A percentile compares a stretch with the other conserved stretches of the same genome.
Evolutionary conservation across 1,140 invertebrate species (phyloP).

Genomic region (Cydia amplana): DNA sequence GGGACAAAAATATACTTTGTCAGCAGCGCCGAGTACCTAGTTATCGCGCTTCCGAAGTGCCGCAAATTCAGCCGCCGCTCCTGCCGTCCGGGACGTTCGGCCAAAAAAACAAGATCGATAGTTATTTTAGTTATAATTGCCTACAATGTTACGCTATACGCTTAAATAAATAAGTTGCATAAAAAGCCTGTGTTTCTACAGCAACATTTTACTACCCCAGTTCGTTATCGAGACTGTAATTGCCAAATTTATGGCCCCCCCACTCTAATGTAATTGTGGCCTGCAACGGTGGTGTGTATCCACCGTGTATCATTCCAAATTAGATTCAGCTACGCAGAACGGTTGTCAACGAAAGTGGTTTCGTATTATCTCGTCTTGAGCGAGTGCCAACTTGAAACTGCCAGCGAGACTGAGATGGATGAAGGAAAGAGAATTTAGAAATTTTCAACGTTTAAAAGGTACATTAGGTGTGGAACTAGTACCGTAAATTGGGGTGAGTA

Average conservation of each 20-base stretch:
- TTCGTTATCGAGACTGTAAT: slow-evolving; percentile 68
- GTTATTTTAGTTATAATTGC: too few relatives aligned
- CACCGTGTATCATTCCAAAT: slow-evolving; percentile 72
- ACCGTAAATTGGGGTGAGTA: too few relatives aligned
- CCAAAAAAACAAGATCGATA: too few relatives aligned
- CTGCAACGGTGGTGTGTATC: slow-evolving; percentile 50
- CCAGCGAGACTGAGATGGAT: not conserved
- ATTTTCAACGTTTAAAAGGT: not conserved
- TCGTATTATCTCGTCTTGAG: slow-evolving; percentile 41
- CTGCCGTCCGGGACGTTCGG: too few relatives aligned
- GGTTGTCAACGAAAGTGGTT: slow-evolving; percentile 57
- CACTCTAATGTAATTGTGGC: slow-evolving; percentile 72
- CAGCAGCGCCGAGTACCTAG: too few relatives aligned
- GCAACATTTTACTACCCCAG: slow-evolving; percentile 60
- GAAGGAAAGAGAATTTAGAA: not conserved
- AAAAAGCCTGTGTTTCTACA: slow-evolving; percentile 1
- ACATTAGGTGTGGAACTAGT: too few relatives aligned
- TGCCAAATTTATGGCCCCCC: slow-evolving; percentile 74
- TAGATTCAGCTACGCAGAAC: slow-evolving; percentile 67
- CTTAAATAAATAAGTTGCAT: too few relatives aligned
- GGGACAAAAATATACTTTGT: too few relatives aligned
- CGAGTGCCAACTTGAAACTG: slow-evolving; percentile 2
- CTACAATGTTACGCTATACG: too few relatives aligned
- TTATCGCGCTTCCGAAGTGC: too few relatives aligned
- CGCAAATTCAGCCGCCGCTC: too few relatives aligned